Percentiles rank a stretch among this genome's conserved stretches.
These are phyloP conservation scores for Hirundichthys speculiger DNA, from an alignment of 2,113 vertebrate species.

Conservation along the genomic window DNA sequence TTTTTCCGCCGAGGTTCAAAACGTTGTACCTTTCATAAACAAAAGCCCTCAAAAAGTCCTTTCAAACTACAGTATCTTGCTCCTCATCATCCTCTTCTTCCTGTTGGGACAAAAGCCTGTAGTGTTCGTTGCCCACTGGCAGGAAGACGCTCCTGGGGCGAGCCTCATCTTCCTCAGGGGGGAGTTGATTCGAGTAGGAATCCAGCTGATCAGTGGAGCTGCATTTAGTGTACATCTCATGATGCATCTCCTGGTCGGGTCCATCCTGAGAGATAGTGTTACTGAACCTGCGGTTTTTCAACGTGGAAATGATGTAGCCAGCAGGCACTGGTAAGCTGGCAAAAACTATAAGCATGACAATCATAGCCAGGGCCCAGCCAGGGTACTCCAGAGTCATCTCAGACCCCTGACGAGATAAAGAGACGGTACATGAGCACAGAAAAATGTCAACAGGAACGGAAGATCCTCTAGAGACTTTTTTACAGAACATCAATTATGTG, in stretches of 20 bases:
- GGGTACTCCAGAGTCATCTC: constrained; percentile 92
- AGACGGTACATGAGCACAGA: neutral
- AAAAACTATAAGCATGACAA: constrained; percentile 86
- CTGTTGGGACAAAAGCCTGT: constrained; percentile 77
- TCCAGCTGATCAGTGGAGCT: constrained; percentile 68
- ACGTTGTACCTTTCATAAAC: constrained; percentile 5
- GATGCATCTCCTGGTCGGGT: constrained; percentile 81
- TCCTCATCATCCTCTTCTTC: constrained; percentile 69
- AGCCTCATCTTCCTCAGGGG: constrained; percentile 36
- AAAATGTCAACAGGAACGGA: neutral
- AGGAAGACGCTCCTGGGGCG: constrained; percentile 63
- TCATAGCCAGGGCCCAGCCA: constrained; percentile 89
- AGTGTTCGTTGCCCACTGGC: constrained; percentile 67
- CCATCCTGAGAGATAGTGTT: constrained; percentile 67
- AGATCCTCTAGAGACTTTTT: too few species aligned
- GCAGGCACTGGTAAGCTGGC: constrained; percentile 90
- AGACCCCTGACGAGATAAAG: constrained; percentile 79
- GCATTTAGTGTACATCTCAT: constrained; percentile 81
- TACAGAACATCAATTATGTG: neutral
- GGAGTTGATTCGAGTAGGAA: constrained; percentile 24
- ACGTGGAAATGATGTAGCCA: constrained; percentile 84
- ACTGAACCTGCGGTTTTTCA: constrained; percentile 60
- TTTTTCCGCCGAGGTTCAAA: neutral
- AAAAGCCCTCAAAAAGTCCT: neutral
- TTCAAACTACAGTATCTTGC: constrained; percentile 77